Evolutionary conservation across 2,888 invertebrate species (phyloP).

Genomic region (Shargacucullia verbasci): DNA sequence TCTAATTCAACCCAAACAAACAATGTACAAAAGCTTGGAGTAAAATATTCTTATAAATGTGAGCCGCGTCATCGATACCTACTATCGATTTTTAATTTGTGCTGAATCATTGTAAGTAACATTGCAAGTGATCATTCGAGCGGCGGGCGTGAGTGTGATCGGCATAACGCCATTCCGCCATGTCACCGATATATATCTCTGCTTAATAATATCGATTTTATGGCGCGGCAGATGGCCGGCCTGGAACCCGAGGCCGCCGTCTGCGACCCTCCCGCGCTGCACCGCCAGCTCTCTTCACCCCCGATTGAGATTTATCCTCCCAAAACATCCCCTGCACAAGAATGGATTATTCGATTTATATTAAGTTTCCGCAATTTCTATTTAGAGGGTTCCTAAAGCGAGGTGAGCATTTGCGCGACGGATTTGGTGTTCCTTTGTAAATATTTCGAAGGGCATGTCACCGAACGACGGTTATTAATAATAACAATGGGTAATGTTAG

Average conservation of each 20-base stretch:
- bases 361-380: conserved; percentile 88
- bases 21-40: conserved; percentile 1
- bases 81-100: conserved; percentile 12
- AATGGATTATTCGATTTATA: conserved; percentile 88
- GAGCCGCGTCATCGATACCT: conserved; percentile 19
- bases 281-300: conserved; percentile 77
- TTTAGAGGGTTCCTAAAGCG: conserved; percentile 80
- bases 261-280: conserved; percentile 77
- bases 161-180: conserved; percentile 32
- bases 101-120: conserved; percentile 32
- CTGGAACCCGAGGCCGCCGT: conserved; percentile 72
- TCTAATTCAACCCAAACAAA: conserved; percentile 1
- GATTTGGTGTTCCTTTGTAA: conserved; percentile 79
- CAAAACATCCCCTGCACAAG: conserved; percentile 83
- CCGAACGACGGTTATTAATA: conserved; percentile 76
- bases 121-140: conserved; percentile 5
- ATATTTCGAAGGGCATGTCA: conserved; percentile 80
- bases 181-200: conserved; percentile 66
- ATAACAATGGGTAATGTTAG: conserved; percentile 81
- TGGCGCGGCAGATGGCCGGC: conserved; percentile 86
- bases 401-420: conserved; percentile 75
- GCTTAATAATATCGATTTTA: conserved; percentile 87
- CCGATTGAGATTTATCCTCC: conserved; percentile 87
- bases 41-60: conserved; percentile 23
- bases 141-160: conserved; percentile 14